phyloP scores from a whole-genome alignment of 2,113 vertebrate species.

The Gallinago jamesoni region DNA sequence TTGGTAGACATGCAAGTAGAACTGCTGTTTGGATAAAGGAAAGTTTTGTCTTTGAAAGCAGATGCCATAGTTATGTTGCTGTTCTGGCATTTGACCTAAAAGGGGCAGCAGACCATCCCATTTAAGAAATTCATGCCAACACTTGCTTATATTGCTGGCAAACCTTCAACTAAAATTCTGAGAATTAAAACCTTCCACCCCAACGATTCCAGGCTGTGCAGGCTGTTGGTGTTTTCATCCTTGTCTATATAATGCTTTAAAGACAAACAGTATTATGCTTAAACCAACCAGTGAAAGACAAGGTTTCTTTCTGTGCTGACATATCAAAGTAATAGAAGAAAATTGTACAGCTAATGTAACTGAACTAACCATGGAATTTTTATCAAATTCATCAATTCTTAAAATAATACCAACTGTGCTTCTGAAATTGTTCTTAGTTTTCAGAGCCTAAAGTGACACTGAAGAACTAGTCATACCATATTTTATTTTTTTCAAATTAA shows the following conservation, averaged over 20 bases:
- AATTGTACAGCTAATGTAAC: not conserved
- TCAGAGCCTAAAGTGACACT: not conserved
- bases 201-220: not conserved
- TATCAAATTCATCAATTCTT: not conserved
- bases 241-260: not conserved
- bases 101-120: constrained; percentile 11
- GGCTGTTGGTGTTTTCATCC: not conserved
- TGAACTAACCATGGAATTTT: not conserved
- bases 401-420: not conserved
- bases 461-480: not conserved
- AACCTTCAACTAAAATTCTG: not conserved
- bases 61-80: not conserved
- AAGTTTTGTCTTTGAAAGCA: not conserved
- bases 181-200: constrained; percentile 11
- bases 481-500: not conserved
- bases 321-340: not conserved
- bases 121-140: constrained; percentile 10
- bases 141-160: constrained; percentile 8
- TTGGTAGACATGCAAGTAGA: not conserved
- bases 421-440: not conserved
- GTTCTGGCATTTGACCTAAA: not conserved
- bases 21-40: not conserved
- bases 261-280: not conserved
- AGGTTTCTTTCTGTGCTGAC: not conserved
- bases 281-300: not conserved